Evolutionary conservation across 2,888 invertebrate genomes (phyloP).

Genomic region (Blera fallax): DNA sequence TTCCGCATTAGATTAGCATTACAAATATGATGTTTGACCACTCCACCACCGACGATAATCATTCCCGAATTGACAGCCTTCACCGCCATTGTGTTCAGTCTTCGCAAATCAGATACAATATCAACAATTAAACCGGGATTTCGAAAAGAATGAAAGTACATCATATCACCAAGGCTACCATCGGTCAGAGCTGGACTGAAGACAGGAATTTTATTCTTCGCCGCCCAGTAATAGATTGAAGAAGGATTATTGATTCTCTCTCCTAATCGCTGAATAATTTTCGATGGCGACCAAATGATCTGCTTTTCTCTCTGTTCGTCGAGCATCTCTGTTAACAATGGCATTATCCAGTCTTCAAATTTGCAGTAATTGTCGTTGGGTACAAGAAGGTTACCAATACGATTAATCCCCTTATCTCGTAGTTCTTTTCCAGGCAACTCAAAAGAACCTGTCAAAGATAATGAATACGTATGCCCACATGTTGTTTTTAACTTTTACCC

Average conservation of each 20-base stretch:
- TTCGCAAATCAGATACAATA: conserved; percentile 94
- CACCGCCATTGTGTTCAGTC: conserved; percentile 96
- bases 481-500: background rate
- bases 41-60: conserved; percentile 97
- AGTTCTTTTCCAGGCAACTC: conserved; percentile 90
- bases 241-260: conserved; percentile 93
- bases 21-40: conserved; percentile 99
- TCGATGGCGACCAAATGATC: conserved; percentile 95
- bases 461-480: background rate
- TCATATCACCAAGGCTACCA: conserved; percentile 98
- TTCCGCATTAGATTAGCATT: conserved; percentile 99
- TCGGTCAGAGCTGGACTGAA: conserved; percentile 99
- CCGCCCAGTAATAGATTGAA: conserved; percentile 98
- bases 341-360: conserved; percentile 98
- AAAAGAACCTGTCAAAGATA: conserved; percentile 85
- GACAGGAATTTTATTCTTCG: conserved; percentile 97
- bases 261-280: conserved; percentile 90
- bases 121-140: conserved; percentile 96
- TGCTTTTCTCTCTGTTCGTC: conserved; percentile 90
- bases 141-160: conserved; percentile 98
- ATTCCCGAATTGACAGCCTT: conserved; percentile 97
- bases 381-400: conserved; percentile 94
- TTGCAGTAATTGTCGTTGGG: conserved; percentile 99
- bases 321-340: conserved; percentile 94
- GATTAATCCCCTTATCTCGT: conserved; percentile 92